Evolutionary conservation across 2,113 vertebrate genomes (phyloP).

Genomic region (Fregata magnificens): DNA sequence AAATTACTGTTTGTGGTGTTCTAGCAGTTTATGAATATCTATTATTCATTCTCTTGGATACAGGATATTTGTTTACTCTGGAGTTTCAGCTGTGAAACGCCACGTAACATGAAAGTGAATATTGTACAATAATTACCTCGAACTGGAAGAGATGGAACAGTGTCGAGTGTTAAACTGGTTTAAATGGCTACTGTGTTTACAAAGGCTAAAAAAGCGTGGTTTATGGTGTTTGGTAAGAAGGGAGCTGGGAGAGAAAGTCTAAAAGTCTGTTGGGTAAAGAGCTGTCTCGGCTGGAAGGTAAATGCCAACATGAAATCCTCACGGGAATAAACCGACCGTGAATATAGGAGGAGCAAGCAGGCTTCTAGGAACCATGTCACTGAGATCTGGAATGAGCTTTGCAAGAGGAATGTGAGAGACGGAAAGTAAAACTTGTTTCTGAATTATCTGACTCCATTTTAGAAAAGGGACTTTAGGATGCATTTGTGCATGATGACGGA

Average conservation of each 20-base stretch:
- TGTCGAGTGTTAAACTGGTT: accelerated
- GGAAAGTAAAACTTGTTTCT: not conserved
- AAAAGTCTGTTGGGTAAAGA: not conserved
- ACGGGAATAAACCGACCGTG: not conserved
- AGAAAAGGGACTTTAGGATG: not conserved
- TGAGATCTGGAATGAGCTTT: not conserved
- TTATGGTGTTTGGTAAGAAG: not conserved
- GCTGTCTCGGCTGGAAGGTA: not conserved
- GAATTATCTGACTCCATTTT: not conserved
- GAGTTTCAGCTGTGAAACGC: not conserved
- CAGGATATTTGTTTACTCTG: not conserved
- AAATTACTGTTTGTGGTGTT: not conserved
- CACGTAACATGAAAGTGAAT: not conserved
- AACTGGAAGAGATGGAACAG: not conserved
- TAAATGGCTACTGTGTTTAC: not conserved
- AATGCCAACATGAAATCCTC: not conserved
- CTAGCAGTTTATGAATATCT: not conserved
- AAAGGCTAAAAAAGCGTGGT: not conserved
- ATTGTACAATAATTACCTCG: not conserved
- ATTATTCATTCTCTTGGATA: not conserved
- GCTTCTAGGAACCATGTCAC: not conserved
- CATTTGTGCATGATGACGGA: accelerated
- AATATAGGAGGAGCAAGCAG: not conserved
- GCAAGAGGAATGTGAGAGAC: not conserved
- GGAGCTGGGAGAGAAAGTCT: not conserved